Percentiles rank a stretch among this genome's conserved stretches.
Conservation (phyloP, 2,888 invertebrate species). For the Drosophila koepferae region DNA sequence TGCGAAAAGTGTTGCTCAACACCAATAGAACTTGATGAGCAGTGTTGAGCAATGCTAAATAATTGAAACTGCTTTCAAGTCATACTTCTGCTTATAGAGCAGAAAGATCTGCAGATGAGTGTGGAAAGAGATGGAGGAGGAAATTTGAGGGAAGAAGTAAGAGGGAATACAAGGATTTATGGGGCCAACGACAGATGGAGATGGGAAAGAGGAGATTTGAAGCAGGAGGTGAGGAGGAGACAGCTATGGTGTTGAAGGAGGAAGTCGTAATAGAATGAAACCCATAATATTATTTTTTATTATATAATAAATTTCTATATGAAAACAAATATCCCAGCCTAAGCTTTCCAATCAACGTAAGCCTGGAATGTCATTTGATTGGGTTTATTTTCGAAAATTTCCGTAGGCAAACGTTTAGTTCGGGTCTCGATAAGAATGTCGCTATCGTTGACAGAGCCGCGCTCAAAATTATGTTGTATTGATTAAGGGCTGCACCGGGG, state of each 20-base stretch:
- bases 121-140: too few species aligned
- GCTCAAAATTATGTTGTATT: background rate
- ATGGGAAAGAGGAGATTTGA: too few species aligned
- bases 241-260: too few species aligned
- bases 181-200: too few species aligned
- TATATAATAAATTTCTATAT: too few species aligned
- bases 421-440: background rate
- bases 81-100: background rate
- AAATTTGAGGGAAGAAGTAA: background rate
- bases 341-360: too few species aligned
- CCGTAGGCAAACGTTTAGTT: background rate
- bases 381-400: background rate
- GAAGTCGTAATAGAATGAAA: too few species aligned
- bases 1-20: conserved; percentile 12
- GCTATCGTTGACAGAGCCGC: background rate
- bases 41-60: conserved; percentile 13
- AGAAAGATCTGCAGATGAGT: too few species aligned
- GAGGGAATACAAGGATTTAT: too few species aligned
- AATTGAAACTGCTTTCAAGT: too few species aligned
- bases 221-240: too few species aligned
- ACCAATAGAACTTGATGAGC: background rate
- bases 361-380: background rate
- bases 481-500: background rate
- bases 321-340: background rate
- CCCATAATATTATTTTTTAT: too few species aligned